A percentile compares a stretch with the other conserved stretches of the same genome.
These are phyloP conservation scores for Psammodynastes pulverulentus DNA, from an alignment of 2,113 vertebrate genomes.

Conservation along the genomic window DNA sequence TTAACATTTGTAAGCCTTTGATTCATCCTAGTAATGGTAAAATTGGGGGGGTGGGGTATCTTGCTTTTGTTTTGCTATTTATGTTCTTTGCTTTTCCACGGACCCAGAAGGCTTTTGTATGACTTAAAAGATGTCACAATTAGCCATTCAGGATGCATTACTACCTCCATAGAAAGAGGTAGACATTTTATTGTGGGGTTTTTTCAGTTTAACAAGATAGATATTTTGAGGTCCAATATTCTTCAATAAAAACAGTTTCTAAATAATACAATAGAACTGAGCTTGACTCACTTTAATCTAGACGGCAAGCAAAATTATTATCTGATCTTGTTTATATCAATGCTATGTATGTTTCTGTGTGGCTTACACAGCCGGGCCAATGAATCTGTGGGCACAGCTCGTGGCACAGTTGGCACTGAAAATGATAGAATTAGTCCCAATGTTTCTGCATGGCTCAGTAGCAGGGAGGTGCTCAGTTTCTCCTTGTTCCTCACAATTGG, in stretches of 20 bases:
- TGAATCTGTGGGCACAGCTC: background rate
- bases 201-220: background rate
- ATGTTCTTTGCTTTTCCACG: background rate
- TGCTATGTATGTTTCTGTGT: background rate
- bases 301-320: background rate
- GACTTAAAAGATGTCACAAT: background rate
- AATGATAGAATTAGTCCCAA: background rate
- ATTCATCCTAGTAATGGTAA: background rate
- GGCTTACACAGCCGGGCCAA: background rate
- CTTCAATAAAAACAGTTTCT: background rate
- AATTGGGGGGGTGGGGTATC: fast-evolving
- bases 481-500: background rate
- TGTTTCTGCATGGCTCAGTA: background rate
- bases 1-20: background rate
- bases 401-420: background rate
- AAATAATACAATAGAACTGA: background rate
- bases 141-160: background rate
- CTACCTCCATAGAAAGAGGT: background rate
- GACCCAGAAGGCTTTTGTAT: background rate
- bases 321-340: background rate
- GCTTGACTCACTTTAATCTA: background rate
- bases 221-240: background rate
- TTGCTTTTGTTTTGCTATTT: background rate
- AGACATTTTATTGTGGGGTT: background rate
- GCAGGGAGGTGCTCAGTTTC: background rate